Evolutionary conservation across 2,888 invertebrate genomes (phyloP), one percentile per base, ranked within the genome.

Genomic region (Pachycephus smyrnensis): DNA sequence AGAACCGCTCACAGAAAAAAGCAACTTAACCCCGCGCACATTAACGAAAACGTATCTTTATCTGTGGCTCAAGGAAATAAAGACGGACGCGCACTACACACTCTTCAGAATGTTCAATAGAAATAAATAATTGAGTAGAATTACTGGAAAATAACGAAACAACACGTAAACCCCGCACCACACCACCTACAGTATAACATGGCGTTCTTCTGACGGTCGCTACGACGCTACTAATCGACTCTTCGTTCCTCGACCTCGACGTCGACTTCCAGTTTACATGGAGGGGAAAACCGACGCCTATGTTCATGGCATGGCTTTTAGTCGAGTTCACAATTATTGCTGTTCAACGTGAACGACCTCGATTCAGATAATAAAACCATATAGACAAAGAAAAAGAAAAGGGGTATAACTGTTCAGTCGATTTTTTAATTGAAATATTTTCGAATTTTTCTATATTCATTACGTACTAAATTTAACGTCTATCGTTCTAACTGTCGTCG

Each of bases 71-170:
- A 6, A 23, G 23, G 9, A 55, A 40, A 40, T 40, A 40, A 55
- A 55, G 23, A 55, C 1, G 55, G 9, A 55, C 55, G 23, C 55
- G 55, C 55, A 55, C 55, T 6, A 55, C 55, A 55, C 55, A 55
- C 55, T 55, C 9, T 55, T 55, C 6, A 55, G 55, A 55, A 55
- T 55, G 55, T 55, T 55, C 55, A 77, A 68, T 76, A 71, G 84
- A 84, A 86, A 84, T 85, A 86, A 86, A 86, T 84, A 84, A 80
- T 78, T 80, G 80, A 85, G 79, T 80, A 78, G 80, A 82, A 75
- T 80, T 78, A 78, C 76, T 83, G 78, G 80, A 83, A 83, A 82
- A 86, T 85, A 83, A 85, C 82, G 81, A 78, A 79, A 83, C 80
- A 83, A 86, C 85, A 84, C 83, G 80, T 82, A 84, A 74, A 76